phyloP scores from a whole-genome alignment of 2,797 vertebrate genomes.

The Peromyscus attwateri region DNA sequence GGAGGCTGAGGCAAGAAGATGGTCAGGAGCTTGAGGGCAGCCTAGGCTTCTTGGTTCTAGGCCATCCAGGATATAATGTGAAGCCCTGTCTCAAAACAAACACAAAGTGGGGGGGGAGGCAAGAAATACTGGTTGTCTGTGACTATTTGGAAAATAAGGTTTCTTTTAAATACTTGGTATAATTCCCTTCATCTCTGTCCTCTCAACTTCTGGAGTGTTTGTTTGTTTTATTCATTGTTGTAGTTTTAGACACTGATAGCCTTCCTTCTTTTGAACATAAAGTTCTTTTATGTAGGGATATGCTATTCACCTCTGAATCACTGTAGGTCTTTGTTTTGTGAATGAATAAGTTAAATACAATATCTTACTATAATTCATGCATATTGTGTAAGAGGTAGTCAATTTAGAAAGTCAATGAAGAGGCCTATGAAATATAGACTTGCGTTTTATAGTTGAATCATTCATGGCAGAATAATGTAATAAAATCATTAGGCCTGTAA shows the following conservation, averaged over 20 bases:
- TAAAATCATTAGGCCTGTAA: slow-evolving; percentile 40
- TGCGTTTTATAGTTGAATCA: neutral
- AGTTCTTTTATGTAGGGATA: slow-evolving; percentile 28
- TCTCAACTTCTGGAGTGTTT: neutral
- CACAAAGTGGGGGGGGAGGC: neutral
- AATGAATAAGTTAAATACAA: slow-evolving; percentile 50
- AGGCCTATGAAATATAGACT: slow-evolving; percentile 23
- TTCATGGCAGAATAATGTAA: slow-evolving; percentile 43
- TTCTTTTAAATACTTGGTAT: slow-evolving; percentile 14
- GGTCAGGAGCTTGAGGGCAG: neutral
- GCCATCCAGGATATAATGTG: neutral
- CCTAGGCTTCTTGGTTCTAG: neutral
- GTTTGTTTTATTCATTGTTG: neutral
- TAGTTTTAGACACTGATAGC: neutral
- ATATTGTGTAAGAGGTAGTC: neutral
- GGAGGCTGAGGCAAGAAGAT: neutral
- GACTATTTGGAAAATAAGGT: slow-evolving; percentile 5
- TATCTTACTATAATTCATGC: neutral
- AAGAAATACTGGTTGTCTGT: slow-evolving; percentile 2
- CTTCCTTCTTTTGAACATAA: slow-evolving; percentile 42
- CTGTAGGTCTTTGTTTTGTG: slow-evolving; percentile 54
- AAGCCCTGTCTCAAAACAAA: neutral
- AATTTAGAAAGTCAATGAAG: slow-evolving; percentile 39
- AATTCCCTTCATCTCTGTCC: slow-evolving; percentile 11
- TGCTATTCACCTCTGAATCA: slow-evolving; percentile 47